These are phyloP conservation scores for Ypsolopha sequella DNA, from an alignment of 2,888 invertebrate genomes.

Conservation along the genomic window DNA sequence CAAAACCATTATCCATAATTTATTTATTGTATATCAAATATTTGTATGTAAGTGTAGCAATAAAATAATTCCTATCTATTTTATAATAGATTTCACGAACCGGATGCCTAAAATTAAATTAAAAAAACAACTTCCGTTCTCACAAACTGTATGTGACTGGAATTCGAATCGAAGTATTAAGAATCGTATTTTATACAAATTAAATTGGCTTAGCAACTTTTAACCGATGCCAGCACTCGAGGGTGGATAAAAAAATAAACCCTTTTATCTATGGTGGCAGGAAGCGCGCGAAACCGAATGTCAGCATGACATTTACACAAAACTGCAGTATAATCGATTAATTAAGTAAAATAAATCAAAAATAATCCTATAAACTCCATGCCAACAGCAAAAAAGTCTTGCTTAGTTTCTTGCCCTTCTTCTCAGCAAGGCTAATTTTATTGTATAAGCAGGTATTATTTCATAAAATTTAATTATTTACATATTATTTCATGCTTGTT, in stretches of 20 bases:
- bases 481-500: no score
- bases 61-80: slow-evolving; percentile 11
- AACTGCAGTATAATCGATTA: slow-evolving; percentile 17
- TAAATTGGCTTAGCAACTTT: slow-evolving; percentile 14
- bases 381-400: no score
- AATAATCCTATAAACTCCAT: no score
- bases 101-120: slow-evolving; percentile 50
- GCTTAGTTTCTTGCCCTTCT: no score
- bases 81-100: slow-evolving; percentile 10
- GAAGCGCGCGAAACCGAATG: slow-evolving; percentile 30
- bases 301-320: slow-evolving; percentile 37
- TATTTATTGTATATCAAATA: no score
- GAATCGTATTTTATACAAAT: slow-evolving; percentile 16
- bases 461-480: no score
- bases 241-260: slow-evolving; percentile 21
- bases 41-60: neutral
- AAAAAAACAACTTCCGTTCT: slow-evolving; percentile 40
- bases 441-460: no score
- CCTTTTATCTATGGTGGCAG: slow-evolving; percentile 44
- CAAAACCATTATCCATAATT: slow-evolving; percentile 8
- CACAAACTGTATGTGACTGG: slow-evolving; percentile 43
- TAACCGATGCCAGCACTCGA: slow-evolving; percentile 17
- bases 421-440: no score
- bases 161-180: slow-evolving; percentile 53
- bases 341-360: no score